Base-by-base conservation (phyloP, 2,797 vertebrate genomes). In the Phataginus tricuspis region DNA sequence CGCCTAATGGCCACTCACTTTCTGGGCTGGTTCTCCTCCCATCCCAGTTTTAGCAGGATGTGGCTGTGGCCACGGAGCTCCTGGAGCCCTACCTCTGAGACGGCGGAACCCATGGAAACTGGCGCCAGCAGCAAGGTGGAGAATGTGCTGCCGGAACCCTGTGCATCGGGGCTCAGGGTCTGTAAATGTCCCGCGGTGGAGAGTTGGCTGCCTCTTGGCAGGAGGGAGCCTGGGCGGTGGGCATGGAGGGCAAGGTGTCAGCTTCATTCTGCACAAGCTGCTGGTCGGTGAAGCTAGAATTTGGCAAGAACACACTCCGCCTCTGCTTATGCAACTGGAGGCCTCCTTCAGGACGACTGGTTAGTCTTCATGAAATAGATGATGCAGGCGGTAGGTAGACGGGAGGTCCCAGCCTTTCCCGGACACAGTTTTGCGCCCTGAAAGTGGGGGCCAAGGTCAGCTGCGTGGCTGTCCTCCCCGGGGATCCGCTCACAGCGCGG, bases 371-470 rank as follows among this genome's bases (percentile, higher is more conserved):
- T 99, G 98, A 99, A 99, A 98, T 99, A 99, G 0, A 99, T 99
- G 98, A 99, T 99, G 98, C 99, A 99, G 98, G 99, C 99, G 97
- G 99, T 99, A n/a, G 99, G 99, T 2, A 99, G 99, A 71, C 99
- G 99, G 0, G 99, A 99, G 98, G 99, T 99, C 75, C 99, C 99
- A 0, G 99, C 99, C 97, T 98, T 77, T 98, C 98, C 97, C 99
- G 99, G 85, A 99, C 98, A 1, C 98, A 97, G 95, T 99, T 99
- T 99, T 93, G 99, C 99, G 98, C 99, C 99, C 98, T 99, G 99
- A 97, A 99, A 99, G 98, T 99, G 99, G 77, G 99, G 99, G 98
- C 99, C 99, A 97, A 99, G 99, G 98, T 99, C 99, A 0, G 99
- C 99, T 4, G 98, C 99, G 98, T 99, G 99, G 95, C 97, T 99